Conservation (phyloP, 2,113 vertebrate species). For the Equus przewalskii region DNA sequence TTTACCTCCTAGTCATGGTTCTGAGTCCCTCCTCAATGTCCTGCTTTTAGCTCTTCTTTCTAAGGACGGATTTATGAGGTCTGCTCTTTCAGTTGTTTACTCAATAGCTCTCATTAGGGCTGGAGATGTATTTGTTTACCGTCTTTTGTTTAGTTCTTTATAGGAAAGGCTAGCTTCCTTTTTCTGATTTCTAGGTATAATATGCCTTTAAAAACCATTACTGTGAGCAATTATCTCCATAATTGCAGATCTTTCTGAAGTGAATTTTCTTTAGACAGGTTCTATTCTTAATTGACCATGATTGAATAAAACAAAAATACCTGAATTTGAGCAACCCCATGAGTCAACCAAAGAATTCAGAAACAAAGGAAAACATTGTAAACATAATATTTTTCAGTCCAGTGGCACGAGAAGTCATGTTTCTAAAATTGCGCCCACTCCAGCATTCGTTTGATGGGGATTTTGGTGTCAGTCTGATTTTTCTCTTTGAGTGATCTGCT, state of each 20-base stretch:
- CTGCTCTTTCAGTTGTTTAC: slow-evolving; percentile 30
- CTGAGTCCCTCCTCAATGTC: background rate
- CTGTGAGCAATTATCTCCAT: slow-evolving; percentile 63
- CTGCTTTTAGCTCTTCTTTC: slow-evolving; percentile 15
- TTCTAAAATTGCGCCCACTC: background rate
- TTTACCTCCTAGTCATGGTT: background rate
- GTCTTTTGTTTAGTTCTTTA: slow-evolving; percentile 52
- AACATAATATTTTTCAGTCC: slow-evolving; percentile 56
- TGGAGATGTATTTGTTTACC: slow-evolving; percentile 64
- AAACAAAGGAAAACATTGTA: slow-evolving; percentile 66
- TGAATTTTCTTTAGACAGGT: slow-evolving; percentile 70
- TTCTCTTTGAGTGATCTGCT: slow-evolving; percentile 72
- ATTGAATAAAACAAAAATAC: slow-evolving; percentile 79
- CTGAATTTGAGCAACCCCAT: slow-evolving; percentile 50
- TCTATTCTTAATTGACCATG: slow-evolving; percentile 70
- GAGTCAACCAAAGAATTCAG: slow-evolving; percentile 73
- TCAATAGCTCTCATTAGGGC: slow-evolving; percentile 57
- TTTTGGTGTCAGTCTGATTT: slow-evolving; percentile 72
- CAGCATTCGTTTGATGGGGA: slow-evolving; percentile 40
- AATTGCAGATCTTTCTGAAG: slow-evolving; percentile 71
- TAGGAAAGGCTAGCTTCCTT: slow-evolving; percentile 38
- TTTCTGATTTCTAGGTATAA: slow-evolving; percentile 61
- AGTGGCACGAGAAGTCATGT: slow-evolving; percentile 34
- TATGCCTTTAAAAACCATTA: slow-evolving; percentile 67
- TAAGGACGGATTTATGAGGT: background rate